Conservation (phyloP, 1,140 invertebrate genomes). For the Drosophila mayri region DNA sequence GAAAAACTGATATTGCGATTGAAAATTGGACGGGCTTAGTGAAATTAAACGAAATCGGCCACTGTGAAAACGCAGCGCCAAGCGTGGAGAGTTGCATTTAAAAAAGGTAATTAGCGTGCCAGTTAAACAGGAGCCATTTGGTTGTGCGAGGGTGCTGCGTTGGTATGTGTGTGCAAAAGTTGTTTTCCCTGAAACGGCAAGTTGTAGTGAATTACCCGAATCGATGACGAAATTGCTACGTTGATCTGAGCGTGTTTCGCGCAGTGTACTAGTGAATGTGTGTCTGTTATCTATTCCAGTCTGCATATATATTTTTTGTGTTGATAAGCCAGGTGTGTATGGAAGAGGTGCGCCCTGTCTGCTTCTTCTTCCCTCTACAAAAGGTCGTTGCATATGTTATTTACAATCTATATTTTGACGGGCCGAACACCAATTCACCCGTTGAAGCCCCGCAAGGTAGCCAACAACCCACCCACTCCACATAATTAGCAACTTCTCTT, state of each 20-base stretch:
- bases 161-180: conserved; percentile 60
- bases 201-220: conserved; percentile 59
- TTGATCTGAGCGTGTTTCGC: conserved; percentile 15
- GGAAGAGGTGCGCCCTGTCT: conserved; percentile 6
- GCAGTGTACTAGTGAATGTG: conserved; percentile 21
- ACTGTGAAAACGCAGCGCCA: conserved; percentile 64
- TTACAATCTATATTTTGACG: conserved; percentile 36
- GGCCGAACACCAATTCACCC: conserved; percentile 46
- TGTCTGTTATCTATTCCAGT: conserved; percentile 52
- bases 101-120: conserved; percentile 70
- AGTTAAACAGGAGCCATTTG: conserved; percentile 45
- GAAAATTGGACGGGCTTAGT: conserved; percentile 19
- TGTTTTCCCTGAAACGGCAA: conserved; percentile 73
- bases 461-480: conserved; percentile 5
- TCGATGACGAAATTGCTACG: conserved; percentile 72
- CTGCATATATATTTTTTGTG: conserved; percentile 39
- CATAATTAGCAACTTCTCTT: conserved; percentile 56
- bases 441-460: conserved; percentile 59
- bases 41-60: conserved; percentile 63
- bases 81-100: conserved; percentile 65
- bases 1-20: conserved; percentile 29
- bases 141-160: conserved; percentile 17
- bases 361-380: conserved; percentile 28
- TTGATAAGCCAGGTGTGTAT: conserved; percentile 59
- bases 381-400: conserved; percentile 70